Percentiles rank a stretch among this genome's conserved stretches.
phyloP scores from a whole-genome alignment of 2,797 vertebrate genomes.

The Manis javanica region DNA sequence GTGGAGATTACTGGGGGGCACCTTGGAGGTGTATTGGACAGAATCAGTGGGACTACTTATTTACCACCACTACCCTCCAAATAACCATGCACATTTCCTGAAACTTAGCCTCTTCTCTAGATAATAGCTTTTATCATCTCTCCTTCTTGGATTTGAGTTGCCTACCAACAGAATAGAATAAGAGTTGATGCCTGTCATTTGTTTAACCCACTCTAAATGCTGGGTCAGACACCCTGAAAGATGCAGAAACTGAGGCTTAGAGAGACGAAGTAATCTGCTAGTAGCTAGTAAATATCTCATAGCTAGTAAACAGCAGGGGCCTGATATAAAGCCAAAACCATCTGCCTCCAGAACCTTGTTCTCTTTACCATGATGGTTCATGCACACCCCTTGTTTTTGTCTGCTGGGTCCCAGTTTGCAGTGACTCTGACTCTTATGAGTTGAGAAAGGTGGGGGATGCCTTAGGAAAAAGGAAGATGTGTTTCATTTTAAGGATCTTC shows the following conservation, averaged over 20 bases:
- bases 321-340: background rate
- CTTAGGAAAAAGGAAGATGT: background rate
- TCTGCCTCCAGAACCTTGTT: background rate
- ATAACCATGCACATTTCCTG: background rate
- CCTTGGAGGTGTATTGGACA: background rate
- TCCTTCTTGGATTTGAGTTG: background rate
- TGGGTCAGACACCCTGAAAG: slow-evolving; percentile 6
- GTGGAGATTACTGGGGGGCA: background rate
- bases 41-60: background rate
- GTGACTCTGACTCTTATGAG: background rate
- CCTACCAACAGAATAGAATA: background rate
- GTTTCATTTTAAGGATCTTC: background rate
- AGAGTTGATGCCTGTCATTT: background rate
- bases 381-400: background rate
- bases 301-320: background rate
- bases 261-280: background rate
- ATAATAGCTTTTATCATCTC: background rate
- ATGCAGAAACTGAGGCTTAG: background rate
- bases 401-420: background rate
- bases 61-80: background rate
- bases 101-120: background rate
- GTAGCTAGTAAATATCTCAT: background rate
- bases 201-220: background rate
- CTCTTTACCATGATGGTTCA: background rate
- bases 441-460: background rate